Evolutionary conservation across 2,888 invertebrate genomes (phyloP), one percentile per base, ranked within the genome.

Genomic region (Micoletzkya japonica): DNA sequence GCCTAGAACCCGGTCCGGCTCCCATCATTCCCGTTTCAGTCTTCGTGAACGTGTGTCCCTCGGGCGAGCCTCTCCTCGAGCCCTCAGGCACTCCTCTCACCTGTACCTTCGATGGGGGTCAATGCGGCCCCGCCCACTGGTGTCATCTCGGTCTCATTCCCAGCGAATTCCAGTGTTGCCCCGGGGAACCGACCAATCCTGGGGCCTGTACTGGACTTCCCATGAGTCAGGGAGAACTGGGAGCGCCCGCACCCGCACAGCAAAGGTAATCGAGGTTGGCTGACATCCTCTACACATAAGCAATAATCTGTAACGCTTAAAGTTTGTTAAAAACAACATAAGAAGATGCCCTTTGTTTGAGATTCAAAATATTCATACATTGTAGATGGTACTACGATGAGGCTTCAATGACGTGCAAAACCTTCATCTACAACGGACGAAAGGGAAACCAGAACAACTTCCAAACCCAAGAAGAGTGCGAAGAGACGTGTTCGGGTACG

Each of bases 381-480:
- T n/a, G 39, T 39, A 17, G 17, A 14, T 82, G 80, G 77, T 82
- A 73, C 66, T 83, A 79, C 71, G 81, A 84, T 70, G 70, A 74
- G 26, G 34, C 72, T 2, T 72, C 75, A 24, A 76, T 75, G 76
- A 67, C 70, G 20, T 83, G 83, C 73, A 73, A 78, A 63, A 72
- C 75, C 67, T 84, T 83, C 70, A 72, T 70, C 14, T 83, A 80
- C 71, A 78, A 82, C 61, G 83, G 83, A 70, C 59, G 81, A 7
- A 74, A 72, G 68, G 82, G 83, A 63, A 82, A 82, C 67, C 82
- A 85, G 72, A 86, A 84, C 72, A 82, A 83, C 67, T 84, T 82
- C 73, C 70, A 81, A 56, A 81, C 81, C 2, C 66, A 72, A 58
- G 77, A 80, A 36, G 82, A 85, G 73, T 85, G 85, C 71, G 79